phyloP scores from a whole-genome alignment of 1,140 invertebrate species.

The Scaptomyza hsui region DNA sequence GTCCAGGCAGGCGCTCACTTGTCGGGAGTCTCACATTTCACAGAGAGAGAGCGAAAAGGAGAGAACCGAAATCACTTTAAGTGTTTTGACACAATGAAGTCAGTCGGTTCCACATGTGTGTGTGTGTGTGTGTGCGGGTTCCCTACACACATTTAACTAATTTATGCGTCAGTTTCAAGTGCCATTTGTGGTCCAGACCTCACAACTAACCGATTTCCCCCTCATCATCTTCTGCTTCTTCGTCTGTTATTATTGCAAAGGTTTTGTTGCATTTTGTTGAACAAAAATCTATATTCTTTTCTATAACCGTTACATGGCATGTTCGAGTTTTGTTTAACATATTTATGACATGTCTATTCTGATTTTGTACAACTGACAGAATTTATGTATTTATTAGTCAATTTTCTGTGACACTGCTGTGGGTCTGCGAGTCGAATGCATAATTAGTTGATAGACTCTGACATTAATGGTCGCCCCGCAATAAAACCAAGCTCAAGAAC shows the following conservation, averaged over 20 bases:
- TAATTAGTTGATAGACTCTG: conserved; percentile 47
- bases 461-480: conserved; percentile 35
- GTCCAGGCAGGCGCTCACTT: conserved; percentile 50
- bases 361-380: conserved; percentile 15
- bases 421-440: conserved; percentile 57
- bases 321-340: conserved; percentile 75
- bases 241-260: conserved; percentile 54
- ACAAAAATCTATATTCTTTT: conserved; percentile 44
- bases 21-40: conserved; percentile 57
- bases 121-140: conserved; percentile 58
- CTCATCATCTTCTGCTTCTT: conserved; percentile 10
- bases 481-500: conserved; percentile 22
- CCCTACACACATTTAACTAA: conserved; percentile 63
- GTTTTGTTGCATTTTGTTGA: conserved; percentile 75
- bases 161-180: conserved; percentile 74
- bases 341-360: conserved; percentile 58
- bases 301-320: conserved; percentile 52
- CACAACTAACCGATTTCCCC: conserved; percentile 35
- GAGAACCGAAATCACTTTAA: conserved; percentile 69
- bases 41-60: conserved; percentile 16
- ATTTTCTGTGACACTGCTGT: conserved; percentile 43
- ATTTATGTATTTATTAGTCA: conserved; percentile 76
- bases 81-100: conserved; percentile 77
- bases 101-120: conserved; percentile 40
- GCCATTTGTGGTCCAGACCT: conserved; percentile 74